Percentiles rank a stretch among this genome's conserved stretches.
Evolutionary conservation across 2,888 invertebrate species (phyloP).

Genomic region (Eueremaeus valkanovi): DNA sequence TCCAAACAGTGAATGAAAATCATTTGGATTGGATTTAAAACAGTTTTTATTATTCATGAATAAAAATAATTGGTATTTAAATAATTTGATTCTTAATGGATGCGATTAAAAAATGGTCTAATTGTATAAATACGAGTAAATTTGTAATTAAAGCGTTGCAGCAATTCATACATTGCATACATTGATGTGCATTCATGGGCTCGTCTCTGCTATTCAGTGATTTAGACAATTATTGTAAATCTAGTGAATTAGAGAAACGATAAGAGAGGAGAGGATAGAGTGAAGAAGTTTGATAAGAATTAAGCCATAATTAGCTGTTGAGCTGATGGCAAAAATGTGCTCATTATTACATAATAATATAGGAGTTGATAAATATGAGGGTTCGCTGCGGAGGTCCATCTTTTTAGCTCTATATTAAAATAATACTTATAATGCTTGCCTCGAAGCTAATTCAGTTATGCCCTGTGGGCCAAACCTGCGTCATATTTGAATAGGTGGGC

Average conservation of each 20-base stretch:
- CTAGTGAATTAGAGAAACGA: not conserved
- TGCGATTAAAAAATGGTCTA: no score
- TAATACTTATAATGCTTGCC: not conserved
- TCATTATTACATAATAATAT: slow-evolving; percentile 25
- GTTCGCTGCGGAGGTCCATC: slow-evolving; percentile 4
- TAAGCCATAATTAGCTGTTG: slow-evolving; percentile 31
- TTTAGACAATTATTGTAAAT: not conserved
- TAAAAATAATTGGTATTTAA: no score
- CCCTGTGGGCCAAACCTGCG: slow-evolving; percentile 30
- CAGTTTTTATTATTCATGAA: no score
- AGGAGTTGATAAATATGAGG: not conserved
- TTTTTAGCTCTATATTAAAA: slow-evolving; percentile 26
- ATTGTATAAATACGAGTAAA: no score
- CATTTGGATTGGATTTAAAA: no score
- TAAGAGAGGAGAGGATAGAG: not conserved
- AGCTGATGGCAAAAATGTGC: not conserved
- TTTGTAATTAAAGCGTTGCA: no score
- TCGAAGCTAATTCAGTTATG: slow-evolving; percentile 5
- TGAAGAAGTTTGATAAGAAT: not conserved
- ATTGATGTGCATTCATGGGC: not conserved
- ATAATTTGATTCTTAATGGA: no score
- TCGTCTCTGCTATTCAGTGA: not conserved
- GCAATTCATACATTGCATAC: no score
- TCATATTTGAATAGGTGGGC: slow-evolving; percentile 24
- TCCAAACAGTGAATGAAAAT: no score